A percentile compares a stretch with the other conserved stretches of the same genome.
These are phyloP conservation scores for Halocaridina rubra DNA, from an alignment of 2,888 invertebrate genomes.

Conservation along the genomic window DNA sequence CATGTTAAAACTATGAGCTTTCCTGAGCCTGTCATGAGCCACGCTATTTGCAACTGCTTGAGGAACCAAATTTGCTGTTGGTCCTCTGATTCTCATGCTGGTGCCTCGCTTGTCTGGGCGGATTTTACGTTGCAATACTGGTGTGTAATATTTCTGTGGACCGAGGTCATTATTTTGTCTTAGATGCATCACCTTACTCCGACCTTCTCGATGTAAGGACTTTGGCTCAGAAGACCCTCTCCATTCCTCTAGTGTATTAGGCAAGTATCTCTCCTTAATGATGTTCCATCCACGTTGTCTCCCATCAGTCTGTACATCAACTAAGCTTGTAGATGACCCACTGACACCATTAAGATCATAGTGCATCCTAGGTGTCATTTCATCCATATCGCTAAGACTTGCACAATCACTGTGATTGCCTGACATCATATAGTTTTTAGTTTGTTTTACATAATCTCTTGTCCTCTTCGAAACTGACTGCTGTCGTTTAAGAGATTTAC, in stretches of 20 bases:
- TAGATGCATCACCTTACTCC: background rate
- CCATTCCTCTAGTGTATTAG: background rate
- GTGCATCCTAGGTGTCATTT: background rate
- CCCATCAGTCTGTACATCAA: background rate
- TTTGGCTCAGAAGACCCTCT: conserved; percentile 6
- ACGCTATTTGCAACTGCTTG: background rate
- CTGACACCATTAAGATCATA: conserved; percentile 5
- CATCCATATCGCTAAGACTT: conserved; percentile 32
- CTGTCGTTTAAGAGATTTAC: background rate
- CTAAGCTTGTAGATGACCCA: conserved; percentile 36
- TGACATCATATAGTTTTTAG: background rate
- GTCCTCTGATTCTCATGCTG: background rate
- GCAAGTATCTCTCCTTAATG: conserved; percentile 11
- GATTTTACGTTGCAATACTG: conserved; percentile 3
- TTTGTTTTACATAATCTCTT: background rate
- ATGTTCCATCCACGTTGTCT: conserved; percentile 14
- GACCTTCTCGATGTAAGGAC: background rate
- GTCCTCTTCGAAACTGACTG: background rate
- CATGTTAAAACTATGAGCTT: conserved; percentile 18
- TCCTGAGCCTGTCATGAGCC: background rate
- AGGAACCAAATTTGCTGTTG: background rate
- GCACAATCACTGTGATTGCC: conserved; percentile 18
- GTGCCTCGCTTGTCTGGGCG: background rate
- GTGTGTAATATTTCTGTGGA: conserved; percentile 17
- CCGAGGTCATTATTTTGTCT: background rate